Base-by-base conservation (phyloP, 2,888 invertebrate species). In the Tromatobia lineatoria region DNA sequence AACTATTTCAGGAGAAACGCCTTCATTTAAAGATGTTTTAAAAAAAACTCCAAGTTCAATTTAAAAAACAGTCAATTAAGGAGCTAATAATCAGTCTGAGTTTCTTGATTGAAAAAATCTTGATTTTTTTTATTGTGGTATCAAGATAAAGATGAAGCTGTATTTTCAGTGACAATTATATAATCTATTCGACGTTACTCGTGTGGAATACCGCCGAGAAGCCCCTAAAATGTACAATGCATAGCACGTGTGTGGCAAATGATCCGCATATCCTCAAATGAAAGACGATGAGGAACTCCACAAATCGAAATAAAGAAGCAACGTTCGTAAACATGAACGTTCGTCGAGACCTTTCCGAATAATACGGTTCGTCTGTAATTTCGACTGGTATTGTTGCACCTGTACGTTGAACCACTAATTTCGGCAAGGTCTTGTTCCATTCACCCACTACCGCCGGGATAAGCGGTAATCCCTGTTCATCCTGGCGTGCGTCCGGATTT, bases 221-320 rank as follows among this genome's bases (percentile, higher is more conserved):
- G 7, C 15, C 6, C 25, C 61, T 29, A 34, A 59, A 38, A 42
- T 29, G 20, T 20, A 20, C n/a, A 57, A 57, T n/a, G 70, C 10
- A 57, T 66, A 61, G 67, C 42, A 18, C 15, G 52, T 54, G 47
- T 15, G 61, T 47, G 90, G 90, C 89, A 91, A 92, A 92, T 92
- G 91, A 89, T 89, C 90, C 92, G 91, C 88, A 90, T 91, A 89
- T 92, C 91, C 92, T 88, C 88, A n/a, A 75, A 61, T 23, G 47
- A 4, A 11, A 47, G 59, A 59, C 15, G 15, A 57, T 47, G 61
- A 20, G 20, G 18, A 50, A 73, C 38, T 50, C 59, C 38, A 52
- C 13, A 57, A 45, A 38, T 67, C 45, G 42, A 61, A 57, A 42
- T 34, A 79, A 82, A 59, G 61, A 50, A 74, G 54, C 80, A 75